phyloP scores from a whole-genome alignment of 2,113 vertebrate species.

The Tautogolabrus adspersus region DNA sequence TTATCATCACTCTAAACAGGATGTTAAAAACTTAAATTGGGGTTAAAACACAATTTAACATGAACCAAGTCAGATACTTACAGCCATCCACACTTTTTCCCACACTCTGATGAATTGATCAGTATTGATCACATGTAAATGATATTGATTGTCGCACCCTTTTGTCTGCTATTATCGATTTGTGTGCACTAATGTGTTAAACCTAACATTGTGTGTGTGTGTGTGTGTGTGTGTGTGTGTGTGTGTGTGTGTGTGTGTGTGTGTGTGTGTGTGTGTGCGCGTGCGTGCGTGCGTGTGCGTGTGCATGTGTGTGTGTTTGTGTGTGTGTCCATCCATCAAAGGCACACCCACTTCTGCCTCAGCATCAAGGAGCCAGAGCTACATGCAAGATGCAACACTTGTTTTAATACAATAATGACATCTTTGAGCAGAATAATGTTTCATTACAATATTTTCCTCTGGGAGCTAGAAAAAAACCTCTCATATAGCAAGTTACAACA shows the following conservation, averaged over 20 bases:
- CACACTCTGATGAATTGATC: slow-evolving; percentile 65
- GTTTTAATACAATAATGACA: background rate
- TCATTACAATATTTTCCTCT: background rate
- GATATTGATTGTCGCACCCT: slow-evolving; percentile 50
- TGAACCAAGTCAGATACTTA: slow-evolving; percentile 1
- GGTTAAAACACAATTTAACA: background rate
- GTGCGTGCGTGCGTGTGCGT: slow-evolving; percentile 2
- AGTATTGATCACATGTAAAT: slow-evolving; percentile 71
- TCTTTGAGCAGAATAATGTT: background rate
- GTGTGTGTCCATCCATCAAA: background rate
- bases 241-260: too few species aligned
- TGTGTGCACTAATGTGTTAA: background rate
- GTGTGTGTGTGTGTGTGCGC: background rate
- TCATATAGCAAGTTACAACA: too few species aligned
- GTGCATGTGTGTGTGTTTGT: slow-evolving; percentile 3
- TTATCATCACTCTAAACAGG: background rate
- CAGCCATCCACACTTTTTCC: slow-evolving; percentile 53
- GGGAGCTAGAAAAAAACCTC: background rate
- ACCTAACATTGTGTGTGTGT: background rate
- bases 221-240: too few species aligned
- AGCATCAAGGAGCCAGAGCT: background rate
- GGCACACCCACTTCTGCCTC: background rate
- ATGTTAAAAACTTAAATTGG: too few species aligned
- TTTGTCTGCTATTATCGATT: slow-evolving; percentile 40
- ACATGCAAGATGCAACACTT: background rate